Base-by-base conservation (phyloP, 2,888 invertebrate genomes). In the Calliphora vomitoria region DNA sequence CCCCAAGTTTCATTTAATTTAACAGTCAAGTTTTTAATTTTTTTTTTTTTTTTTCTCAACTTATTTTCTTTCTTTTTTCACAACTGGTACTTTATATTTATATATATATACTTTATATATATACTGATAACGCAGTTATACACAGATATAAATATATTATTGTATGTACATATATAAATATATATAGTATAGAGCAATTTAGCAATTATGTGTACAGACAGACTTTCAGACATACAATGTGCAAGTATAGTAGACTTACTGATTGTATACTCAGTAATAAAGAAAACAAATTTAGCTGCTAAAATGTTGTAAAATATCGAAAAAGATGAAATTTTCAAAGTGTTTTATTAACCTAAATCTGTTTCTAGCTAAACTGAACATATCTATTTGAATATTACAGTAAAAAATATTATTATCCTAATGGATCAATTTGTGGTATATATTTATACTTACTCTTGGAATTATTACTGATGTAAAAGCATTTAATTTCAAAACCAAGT, bases 1-100 rank as follows among this genome's bases (percentile, higher is more conserved):
- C 75, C 38, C 55, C 66, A 68, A 86, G 86, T 79, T 82, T 86
- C 47, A 55, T 86, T 86, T 78, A 86, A 82, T 78, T 86, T 78
- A 72, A 50, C 76, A 72, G 66, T 66, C 78, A 50, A 76, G 55
- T 81, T 82, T 64, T 85, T 85, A 66, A 82, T 72, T 85, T 71
- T 72, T 76, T 66, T 18, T 47, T 38, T 15, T 41, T 38, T 44
- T 55, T 10, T 80, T 80, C 31, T 80, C 31, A 60, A 50, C 47
- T 58, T 69, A 47, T 69, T 50, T 78, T 69, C 1, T 66, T 18
- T 25, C 44, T 68, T 80, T 75, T 68, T 69, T 55, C 20, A 81
- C 76, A 81, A 71, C 72, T 82, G 78, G 50, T 72, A 72, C 58
- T 72, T 76, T 25, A 71, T 68, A 74, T 38, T 64, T 44, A 55